phyloP scores from a whole-genome alignment of 2,888 invertebrate genomes.

The Chaitophorus viminalis region DNA sequence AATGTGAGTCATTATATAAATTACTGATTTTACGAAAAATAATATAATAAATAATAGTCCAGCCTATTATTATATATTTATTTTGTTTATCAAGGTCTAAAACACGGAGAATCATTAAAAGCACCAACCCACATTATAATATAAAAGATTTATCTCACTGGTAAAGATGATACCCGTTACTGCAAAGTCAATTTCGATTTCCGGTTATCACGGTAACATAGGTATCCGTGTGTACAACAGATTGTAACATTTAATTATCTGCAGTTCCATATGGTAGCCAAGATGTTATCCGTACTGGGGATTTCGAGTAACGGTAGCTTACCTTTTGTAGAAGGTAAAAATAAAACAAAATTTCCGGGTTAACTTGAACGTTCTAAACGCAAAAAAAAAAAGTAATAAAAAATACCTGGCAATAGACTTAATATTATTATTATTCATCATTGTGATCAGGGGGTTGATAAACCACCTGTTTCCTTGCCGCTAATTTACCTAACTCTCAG shows the following conservation, averaged over 20 bases:
- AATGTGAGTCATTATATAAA: conserved; percentile 37
- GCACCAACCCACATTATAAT: background rate
- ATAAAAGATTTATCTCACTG: conserved; percentile 16
- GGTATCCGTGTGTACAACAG: background rate
- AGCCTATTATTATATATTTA: conserved; percentile 26
- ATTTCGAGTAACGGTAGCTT: conserved; percentile 13
- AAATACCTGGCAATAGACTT: conserved; percentile 13
- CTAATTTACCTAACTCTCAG: conserved; percentile 61
- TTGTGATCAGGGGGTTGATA: conserved; percentile 38
- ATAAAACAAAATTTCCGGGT: conserved; percentile 47
- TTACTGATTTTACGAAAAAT: conserved; percentile 28
- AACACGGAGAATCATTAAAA: background rate
- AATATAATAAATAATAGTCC: background rate
- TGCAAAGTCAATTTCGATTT: conserved; percentile 25
- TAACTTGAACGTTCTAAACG: conserved; percentile 43
- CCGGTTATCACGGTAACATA: conserved; percentile 31
- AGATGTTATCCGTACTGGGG: background rate
- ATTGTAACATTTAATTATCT: conserved; percentile 38
- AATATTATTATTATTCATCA: conserved; percentile 57
- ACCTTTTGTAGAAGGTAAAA: background rate
- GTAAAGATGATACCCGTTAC: background rate
- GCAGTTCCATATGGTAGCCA: conserved; percentile 45
- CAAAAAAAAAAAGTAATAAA: conserved; percentile 41
- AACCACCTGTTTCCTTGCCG: conserved; percentile 59
- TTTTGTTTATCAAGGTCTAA: background rate